A percentile compares a stretch with the other conserved stretches of the same genome.
phyloP scores from a whole-genome alignment of 2,888 invertebrate species.

The Lasioglossum zephyrum region DNA sequence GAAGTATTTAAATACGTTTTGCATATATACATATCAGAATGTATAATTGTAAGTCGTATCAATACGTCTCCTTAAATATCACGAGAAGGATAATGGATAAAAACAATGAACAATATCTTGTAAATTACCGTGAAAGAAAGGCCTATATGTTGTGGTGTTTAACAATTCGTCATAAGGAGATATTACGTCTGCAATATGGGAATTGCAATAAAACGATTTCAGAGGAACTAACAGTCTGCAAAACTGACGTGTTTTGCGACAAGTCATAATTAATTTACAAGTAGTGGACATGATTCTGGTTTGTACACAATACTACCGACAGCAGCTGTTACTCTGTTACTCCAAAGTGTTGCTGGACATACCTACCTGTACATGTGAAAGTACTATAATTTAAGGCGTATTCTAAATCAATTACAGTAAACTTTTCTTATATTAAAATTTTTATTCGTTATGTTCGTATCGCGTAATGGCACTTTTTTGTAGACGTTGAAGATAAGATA shows the following conservation, averaged over 20 bases:
- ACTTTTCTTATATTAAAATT: background rate
- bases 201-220: background rate
- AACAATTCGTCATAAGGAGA: background rate
- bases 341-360: background rate
- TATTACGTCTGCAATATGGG: background rate
- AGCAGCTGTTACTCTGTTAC: background rate
- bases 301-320: slow-evolving; percentile 11
- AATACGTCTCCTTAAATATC: background rate
- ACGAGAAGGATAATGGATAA: background rate
- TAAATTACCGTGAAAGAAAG: slow-evolving; percentile 26
- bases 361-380: background rate
- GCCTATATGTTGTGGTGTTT: background rate
- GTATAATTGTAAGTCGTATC: background rate
- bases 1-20: background rate
- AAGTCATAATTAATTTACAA: slow-evolving; percentile 32
- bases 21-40: background rate
- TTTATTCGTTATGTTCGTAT: background rate
- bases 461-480: background rate
- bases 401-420: background rate
- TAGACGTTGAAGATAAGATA: slow-evolving; percentile 9
- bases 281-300: slow-evolving; percentile 19
- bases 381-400: background rate
- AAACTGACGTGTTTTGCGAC: slow-evolving; percentile 27
- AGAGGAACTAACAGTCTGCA: background rate
- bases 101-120: background rate